These are phyloP conservation scores for Columbina picui DNA, from an alignment of 2,113 vertebrate genomes.

Conservation along the genomic window DNA sequence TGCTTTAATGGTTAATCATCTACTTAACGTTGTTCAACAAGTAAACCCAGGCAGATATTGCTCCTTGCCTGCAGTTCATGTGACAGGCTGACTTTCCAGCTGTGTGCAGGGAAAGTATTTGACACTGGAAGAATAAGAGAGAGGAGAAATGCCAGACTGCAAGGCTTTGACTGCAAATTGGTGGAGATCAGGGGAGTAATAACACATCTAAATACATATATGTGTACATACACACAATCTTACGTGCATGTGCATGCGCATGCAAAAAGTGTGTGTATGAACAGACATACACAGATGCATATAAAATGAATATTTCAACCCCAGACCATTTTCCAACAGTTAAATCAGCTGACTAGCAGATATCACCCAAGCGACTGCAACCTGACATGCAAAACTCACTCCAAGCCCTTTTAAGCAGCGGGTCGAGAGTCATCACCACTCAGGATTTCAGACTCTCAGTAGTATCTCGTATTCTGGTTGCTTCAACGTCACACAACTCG, in stretches of 20 bases:
- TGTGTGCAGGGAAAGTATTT: background rate
- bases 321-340: background rate
- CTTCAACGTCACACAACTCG: background rate
- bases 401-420: background rate
- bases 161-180: background rate
- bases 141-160: background rate
- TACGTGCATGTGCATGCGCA: rapidly evolving
- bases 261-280: background rate
- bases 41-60: constrained; percentile 38
- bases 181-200: background rate
- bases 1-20: constrained; percentile 74
- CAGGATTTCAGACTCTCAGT: background rate
- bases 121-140: background rate
- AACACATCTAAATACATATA: rapidly evolving
- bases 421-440: rapidly evolving
- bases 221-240: rapidly evolving
- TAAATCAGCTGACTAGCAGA: background rate
- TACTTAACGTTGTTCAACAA: constrained; percentile 26
- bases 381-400: background rate
- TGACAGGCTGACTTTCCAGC: background rate
- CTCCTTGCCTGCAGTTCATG: constrained; percentile 1
- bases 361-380: background rate
- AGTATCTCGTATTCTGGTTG: background rate
- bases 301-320: rapidly evolving
- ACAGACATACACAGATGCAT: background rate